Evolutionary conservation across 2,113 vertebrate genomes (phyloP).

Genomic region (Bos javanicus): DNA sequence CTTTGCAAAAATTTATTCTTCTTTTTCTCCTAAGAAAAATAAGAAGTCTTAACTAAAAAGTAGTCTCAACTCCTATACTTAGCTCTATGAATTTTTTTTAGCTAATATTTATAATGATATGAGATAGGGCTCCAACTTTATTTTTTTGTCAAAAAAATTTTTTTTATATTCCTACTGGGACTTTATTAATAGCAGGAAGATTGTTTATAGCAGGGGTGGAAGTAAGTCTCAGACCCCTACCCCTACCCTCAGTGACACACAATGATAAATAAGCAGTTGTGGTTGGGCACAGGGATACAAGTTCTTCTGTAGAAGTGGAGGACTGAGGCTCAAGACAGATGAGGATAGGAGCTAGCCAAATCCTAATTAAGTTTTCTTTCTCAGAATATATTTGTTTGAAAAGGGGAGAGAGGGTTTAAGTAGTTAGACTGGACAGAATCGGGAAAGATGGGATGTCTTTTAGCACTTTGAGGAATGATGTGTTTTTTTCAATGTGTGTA

Average conservation of each 20-base stretch:
- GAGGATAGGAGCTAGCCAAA: neutral
- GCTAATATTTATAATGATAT: neutral
- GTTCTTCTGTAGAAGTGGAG: neutral
- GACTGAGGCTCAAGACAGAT: neutral
- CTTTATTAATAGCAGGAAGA: conserved; percentile 40
- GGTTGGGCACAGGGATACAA: neutral
- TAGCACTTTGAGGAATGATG: neutral
- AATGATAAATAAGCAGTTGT: conserved; percentile 44
- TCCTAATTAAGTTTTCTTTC: neutral
- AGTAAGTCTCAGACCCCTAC: conserved; percentile 54
- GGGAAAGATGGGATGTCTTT: neutral
- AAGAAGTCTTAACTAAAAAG: neutral
- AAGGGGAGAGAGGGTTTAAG: neutral
- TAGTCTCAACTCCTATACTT: neutral
- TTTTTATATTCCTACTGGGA: conserved; percentile 45
- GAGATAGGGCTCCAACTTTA: neutral
- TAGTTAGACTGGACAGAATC: neutral
- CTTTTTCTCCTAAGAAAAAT: neutral
- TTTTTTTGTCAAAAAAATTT: neutral
- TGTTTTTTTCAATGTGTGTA: neutral
- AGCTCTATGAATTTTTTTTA: neutral
- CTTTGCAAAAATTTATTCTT: neutral
- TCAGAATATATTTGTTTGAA: neutral
- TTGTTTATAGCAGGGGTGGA: neutral
- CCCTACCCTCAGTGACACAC: conserved; percentile 52